These are phyloP conservation scores for Epirrita christyi DNA, from an alignment of 2,888 invertebrate genomes.

Conservation along the genomic window DNA sequence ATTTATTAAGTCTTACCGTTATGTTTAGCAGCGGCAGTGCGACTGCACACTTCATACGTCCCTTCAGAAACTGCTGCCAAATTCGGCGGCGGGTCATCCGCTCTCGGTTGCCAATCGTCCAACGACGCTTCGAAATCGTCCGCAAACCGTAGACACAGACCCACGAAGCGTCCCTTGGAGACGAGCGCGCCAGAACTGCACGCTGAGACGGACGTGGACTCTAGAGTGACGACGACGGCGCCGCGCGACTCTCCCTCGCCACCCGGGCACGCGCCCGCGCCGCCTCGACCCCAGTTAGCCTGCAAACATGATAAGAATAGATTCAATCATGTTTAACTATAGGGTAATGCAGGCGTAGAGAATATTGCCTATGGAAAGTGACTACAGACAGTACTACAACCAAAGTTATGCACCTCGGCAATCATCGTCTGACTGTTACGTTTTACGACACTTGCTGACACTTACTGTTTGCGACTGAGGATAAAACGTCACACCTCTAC, in stretches of 20 bases:
- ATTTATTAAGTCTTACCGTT: conserved; percentile 86
- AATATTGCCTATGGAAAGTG: too few relatives aligned
- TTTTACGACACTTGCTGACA: too few relatives aligned
- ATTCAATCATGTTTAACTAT: too few relatives aligned
- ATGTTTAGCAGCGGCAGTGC: conserved; percentile 94
- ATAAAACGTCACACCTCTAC: too few relatives aligned
- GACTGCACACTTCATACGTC: conserved; percentile 98
- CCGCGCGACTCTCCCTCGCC: conserved; percentile 92
- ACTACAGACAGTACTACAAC: too few relatives aligned
- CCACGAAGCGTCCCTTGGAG: conserved; percentile 91
- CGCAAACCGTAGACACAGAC: conserved; percentile 96
- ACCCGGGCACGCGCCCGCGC: conserved; percentile 55
- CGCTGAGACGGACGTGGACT: conserved; percentile 97
- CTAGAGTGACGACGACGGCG: conserved; percentile 97
- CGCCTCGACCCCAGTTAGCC: conserved; percentile 46
- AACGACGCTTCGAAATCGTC: conserved; percentile 98
- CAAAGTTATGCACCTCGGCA: too few relatives aligned
- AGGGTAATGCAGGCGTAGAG: too few relatives aligned
- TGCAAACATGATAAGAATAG: conserved; percentile 20
- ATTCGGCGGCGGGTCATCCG: conserved; percentile 92
- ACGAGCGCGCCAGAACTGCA: conserved; percentile 98
- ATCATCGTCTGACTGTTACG: too few relatives aligned
- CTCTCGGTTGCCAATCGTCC: conserved; percentile 98
- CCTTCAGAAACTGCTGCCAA: conserved; percentile 99
- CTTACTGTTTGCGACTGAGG: too few relatives aligned